Base-by-base conservation (phyloP, 2,888 invertebrate genomes). In the Bedellia somnulentella region DNA sequence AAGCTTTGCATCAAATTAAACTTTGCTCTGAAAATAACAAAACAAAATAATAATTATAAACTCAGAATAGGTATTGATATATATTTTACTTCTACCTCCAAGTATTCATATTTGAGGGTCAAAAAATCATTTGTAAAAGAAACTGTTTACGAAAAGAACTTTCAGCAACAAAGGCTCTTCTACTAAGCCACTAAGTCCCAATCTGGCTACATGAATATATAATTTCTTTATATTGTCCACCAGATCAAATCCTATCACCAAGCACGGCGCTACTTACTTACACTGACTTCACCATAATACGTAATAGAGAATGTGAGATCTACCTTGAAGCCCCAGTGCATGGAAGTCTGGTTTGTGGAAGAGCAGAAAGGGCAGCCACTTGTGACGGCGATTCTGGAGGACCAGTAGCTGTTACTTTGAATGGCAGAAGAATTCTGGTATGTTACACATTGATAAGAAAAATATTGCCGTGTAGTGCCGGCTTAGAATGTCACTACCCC, bases 361-460 rank as follows among this genome's bases (percentile, higher is more conserved):
- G 78, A 0, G 33, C 41, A 1, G 50, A 52, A 0, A 54, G 58
- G 0, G 58, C 53, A n/a, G 71, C 76, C 0, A 71, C 75, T 2
- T 80, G 80, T 37, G 70, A 62, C 15, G 71, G 71, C 0, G 71
- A 71, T 32, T 67, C 64, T 0, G 71, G 71, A 0, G 70, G 71
- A 1, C 70, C 71, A 0, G 36, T 70, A 24, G 52, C 58, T 1
- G 42, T 55, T 1, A 18, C 51, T 1, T 40, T 47, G 36, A 49
- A 58, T 4, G 53, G 53, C 16, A 35, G 29, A 2, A 51, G 47
- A 26, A 54, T 45, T 17, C 46, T 67, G 54, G 70, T 68, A 34
- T 44, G 46, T 11, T 2, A 3, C 12, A 9, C 15, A 9, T 18
- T 6, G 8, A 18, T 6, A 18, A 8, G 8, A 5, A 8, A 18